Conservation (phyloP, 1,140 invertebrate species). For the Pseudoatta argentina region DNA sequence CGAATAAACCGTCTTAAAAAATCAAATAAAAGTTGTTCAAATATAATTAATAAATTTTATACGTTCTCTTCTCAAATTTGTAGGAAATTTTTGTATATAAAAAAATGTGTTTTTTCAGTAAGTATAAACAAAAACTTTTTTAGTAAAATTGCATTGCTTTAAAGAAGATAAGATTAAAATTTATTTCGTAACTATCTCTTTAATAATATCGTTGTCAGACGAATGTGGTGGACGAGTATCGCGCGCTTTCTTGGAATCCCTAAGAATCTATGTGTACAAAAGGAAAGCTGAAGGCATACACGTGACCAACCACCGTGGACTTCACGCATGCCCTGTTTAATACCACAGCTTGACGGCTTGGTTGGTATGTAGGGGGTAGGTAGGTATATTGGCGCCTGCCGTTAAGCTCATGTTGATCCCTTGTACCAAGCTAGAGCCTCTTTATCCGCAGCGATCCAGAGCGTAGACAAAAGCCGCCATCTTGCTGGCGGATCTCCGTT, state of each 20-base stretch:
- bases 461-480: constrained; percentile 61
- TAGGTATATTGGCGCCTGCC: constrained; percentile 82
- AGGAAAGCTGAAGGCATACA: constrained; percentile 66
- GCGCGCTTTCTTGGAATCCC: constrained; percentile 68
- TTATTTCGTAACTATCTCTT: not conserved
- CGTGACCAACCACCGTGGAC: constrained; percentile 75
- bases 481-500: constrained; percentile 33
- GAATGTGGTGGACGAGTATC: constrained; percentile 28
- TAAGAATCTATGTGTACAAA: constrained; percentile 70
- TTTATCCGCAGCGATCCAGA: constrained; percentile 70
- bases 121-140: not conserved
- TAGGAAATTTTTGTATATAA: not conserved
- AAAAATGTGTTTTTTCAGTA: not conserved
- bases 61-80: not conserved
- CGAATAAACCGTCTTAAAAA: no score
- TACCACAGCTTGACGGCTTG: constrained; percentile 78
- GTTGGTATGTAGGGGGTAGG: constrained; percentile 69
- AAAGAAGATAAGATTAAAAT: constrained; percentile 7
- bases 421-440: constrained; percentile 76
- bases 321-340: constrained; percentile 78
- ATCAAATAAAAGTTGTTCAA: not conserved
- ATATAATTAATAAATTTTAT: not conserved
- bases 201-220: constrained; percentile 18
- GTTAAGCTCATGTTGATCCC: constrained; percentile 82
- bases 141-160: not conserved